Evolutionary conservation across 2,888 invertebrate genomes (phyloP), one percentile per base, ranked within the genome.

Genomic region (Dorcus hopei): DNA sequence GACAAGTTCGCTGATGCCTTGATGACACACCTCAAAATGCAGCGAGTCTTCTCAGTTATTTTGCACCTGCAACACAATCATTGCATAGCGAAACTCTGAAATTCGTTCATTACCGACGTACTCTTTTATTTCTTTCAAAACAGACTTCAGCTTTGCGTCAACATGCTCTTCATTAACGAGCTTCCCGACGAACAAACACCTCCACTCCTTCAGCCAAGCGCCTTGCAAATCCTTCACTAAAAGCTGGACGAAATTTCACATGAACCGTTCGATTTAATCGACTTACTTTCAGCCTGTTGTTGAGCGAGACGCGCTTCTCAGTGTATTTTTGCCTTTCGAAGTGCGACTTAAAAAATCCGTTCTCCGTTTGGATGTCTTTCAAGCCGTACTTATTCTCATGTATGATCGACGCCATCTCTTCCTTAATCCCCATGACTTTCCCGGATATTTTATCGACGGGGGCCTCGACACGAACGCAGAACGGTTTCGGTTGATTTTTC

Each of bases 131-230:
- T 58, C 39, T 11, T 56, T 56, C 7, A 67, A 51, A 14, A 57
- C 49, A 42, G 76, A 73, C 60, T 86, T 81, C 0, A 88, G 80
- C 60, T 82, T 73, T n/a, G 72, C 66, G 1, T 77, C 65, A 4
- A 87, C 70, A 54, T 74, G 78, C 5, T 83, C 63, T 4, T 75
- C 60, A 64, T 86, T 82, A 9, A 78, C 57, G 38, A 84, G 79
- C 68, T 84, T 85, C 3, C 88, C 88, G 4, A 85, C 79, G 9
- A 88, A 79, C 50, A 88, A 75, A 65, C 85, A 77, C 61, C 83
- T 81, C 85, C 86, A 89, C 26, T 85, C 85, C 43, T 82, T 82
- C 0, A 89, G 76, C 87, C 87, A 88, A 38, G 82, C 78, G 9
- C 80, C 79, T 65, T 87, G 85, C 73, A 88, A 81, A 52, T 83